phyloP scores from a whole-genome alignment of 2,888 invertebrate genomes.

The Caenorhabditis drosophilae region DNA sequence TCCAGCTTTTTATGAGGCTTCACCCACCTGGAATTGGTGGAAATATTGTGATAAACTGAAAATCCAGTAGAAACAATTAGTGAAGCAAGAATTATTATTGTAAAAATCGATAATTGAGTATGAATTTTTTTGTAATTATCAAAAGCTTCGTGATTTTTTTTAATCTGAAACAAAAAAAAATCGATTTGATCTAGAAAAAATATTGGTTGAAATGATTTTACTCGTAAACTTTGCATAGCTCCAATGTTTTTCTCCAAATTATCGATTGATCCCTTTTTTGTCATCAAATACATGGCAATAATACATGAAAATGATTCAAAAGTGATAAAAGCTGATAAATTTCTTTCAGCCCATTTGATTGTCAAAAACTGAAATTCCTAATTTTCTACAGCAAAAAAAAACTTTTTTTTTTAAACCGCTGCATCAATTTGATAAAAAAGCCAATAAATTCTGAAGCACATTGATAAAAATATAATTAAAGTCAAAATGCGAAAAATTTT shows the following conservation, averaged over 20 bases:
- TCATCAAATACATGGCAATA: constrained; percentile 1
- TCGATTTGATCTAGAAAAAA: not conserved
- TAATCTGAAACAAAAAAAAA: not conserved
- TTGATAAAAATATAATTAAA: not conserved
- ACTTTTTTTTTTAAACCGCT: no score
- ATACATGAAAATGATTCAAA: constrained; percentile 9
- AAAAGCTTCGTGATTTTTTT: not conserved
- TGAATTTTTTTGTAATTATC: constrained; percentile 9
- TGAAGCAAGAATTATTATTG: not conserved
- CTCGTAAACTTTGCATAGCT: constrained; percentile 3
- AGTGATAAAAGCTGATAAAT: constrained; percentile 7
- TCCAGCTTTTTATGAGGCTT: not conserved
- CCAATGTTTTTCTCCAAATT: constrained; percentile 10
- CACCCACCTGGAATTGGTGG: not conserved
- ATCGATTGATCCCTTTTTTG: not conserved
- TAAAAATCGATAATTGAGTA: not conserved
- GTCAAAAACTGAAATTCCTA: constrained; percentile 1
- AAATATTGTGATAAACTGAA: not conserved
- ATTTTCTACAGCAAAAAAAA: no score
- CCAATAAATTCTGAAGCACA: constrained; percentile 12
- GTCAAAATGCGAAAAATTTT: not conserved
- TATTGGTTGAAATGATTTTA: not conserved
- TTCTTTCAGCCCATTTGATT: constrained; percentile 8
- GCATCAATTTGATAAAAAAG: not conserved
- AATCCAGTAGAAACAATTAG: not conserved